phyloP scores from a whole-genome alignment of 2,113 vertebrate genomes.

The Silurus glanis region DNA sequence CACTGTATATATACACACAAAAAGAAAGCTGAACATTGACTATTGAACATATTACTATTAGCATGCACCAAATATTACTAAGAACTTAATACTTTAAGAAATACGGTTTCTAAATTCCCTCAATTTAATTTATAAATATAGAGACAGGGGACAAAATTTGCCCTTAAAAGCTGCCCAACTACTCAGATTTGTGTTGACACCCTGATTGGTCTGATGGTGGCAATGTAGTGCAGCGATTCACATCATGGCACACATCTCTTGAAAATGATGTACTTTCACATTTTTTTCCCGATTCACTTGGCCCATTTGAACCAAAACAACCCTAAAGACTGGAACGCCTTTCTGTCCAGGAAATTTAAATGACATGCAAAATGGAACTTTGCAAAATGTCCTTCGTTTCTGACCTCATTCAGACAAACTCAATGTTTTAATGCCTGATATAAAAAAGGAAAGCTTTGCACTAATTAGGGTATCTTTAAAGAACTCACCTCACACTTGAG shows the following conservation, averaged over 20 bases:
- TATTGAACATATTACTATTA: no score
- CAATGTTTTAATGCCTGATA: background rate
- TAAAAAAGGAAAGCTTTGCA: background rate
- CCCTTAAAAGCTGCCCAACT: background rate
- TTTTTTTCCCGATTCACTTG: background rate
- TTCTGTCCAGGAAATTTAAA: background rate
- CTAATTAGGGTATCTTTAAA: background rate
- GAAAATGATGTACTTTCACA: no score
- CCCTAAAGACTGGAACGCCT: background rate
- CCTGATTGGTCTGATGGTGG: conserved; percentile 5
- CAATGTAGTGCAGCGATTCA: conserved; percentile 5
- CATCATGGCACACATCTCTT: background rate
- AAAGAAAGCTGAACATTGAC: no score
- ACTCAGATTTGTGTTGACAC: background rate
- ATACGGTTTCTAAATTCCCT: no score
- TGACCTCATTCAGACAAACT: background rate
- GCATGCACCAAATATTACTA: no score
- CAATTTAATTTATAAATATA: background rate
- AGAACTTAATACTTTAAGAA: no score
- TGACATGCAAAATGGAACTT: background rate
- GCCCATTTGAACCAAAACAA: background rate
- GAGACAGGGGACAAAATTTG: background rate
- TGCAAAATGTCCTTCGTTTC: background rate
- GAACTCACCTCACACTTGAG: background rate
- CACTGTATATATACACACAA: no score